Evolutionary conservation across 2,113 vertebrate species (phyloP).

Genomic region (Fregata magnificens): DNA sequence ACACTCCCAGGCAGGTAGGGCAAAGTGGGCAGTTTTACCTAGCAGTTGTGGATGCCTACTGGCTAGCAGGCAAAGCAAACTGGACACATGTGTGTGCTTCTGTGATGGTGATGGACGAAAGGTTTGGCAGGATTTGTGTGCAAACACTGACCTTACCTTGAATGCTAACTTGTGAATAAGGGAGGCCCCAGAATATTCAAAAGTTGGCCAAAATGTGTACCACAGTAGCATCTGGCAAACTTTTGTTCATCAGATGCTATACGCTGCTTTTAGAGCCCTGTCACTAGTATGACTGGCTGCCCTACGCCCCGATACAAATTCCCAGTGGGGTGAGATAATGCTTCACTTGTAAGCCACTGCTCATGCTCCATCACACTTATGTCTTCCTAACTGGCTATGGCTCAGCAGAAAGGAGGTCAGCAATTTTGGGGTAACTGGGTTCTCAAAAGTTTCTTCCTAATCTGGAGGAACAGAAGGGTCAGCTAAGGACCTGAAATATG

Average conservation of each 20-base stretch:
- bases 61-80: background rate
- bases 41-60: background rate
- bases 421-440: background rate
- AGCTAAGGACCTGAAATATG: background rate
- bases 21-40: background rate
- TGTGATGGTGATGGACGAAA: background rate
- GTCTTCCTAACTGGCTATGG: background rate
- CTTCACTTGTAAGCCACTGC: background rate
- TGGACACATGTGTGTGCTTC: background rate
- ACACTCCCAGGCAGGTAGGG: background rate
- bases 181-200: background rate
- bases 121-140: background rate
- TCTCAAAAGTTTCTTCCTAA: background rate
- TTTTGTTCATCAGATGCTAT: background rate
- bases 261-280: background rate
- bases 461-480: background rate
- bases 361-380: background rate
- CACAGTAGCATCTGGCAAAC: background rate
- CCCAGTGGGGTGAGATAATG: background rate
- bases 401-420: background rate
- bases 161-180: background rate
- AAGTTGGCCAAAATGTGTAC: background rate
- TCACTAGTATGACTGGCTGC: background rate
- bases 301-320: accelerated
- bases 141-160: background rate